Evolutionary conservation across 2,888 invertebrate genomes (phyloP).

Genomic region (Macrophya alboannulata): DNA sequence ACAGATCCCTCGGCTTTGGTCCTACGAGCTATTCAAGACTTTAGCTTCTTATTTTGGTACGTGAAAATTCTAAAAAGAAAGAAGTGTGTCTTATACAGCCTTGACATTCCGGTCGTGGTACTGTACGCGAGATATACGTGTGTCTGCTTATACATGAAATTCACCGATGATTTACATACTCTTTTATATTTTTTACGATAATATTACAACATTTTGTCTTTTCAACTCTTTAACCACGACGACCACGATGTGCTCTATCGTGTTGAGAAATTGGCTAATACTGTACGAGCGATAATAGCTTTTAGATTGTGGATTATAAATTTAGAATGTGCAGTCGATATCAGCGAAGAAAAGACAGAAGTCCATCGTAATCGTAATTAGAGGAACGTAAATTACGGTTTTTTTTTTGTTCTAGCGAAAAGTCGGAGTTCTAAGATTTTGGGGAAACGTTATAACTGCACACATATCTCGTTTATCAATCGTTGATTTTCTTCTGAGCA

Average conservation of each 20-base stretch:
- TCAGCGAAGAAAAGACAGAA: background rate
- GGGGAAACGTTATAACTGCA: background rate
- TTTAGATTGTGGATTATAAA: background rate
- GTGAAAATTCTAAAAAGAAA: conserved; percentile 14
- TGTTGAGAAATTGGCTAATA: background rate
- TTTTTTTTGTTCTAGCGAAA: too few species aligned
- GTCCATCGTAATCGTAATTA: background rate
- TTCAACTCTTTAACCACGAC: too few species aligned
- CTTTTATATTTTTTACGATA: background rate
- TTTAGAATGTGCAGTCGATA: background rate
- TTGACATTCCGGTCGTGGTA: conserved; percentile 18
- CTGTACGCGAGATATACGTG: background rate
- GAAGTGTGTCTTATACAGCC: background rate
- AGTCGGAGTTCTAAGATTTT: background rate
- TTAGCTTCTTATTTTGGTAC: conserved; percentile 18
- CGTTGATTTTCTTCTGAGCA: background rate
- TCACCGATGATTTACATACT: background rate
- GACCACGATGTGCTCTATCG: background rate
- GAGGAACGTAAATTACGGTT: background rate
- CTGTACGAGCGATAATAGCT: background rate
- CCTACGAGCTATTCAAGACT: background rate
- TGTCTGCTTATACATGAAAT: background rate
- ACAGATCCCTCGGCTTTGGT: background rate
- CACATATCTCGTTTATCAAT: background rate
- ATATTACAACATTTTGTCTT: background rate